Base-by-base conservation (phyloP, 2,113 vertebrate species). In the Nannobrachium achirus region DNA sequence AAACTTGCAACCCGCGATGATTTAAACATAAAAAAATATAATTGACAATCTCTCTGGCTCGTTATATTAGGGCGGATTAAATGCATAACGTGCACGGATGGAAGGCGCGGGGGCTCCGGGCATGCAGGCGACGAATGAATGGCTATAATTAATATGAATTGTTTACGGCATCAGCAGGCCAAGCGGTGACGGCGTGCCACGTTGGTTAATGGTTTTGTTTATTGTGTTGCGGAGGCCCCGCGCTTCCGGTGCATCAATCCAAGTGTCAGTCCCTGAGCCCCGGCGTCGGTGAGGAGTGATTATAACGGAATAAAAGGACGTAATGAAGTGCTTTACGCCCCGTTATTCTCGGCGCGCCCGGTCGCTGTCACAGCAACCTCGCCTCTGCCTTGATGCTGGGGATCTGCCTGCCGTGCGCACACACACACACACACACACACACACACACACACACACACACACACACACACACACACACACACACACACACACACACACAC, bases 241-340 rank as follows among this genome's bases (percentile, higher is more conserved):
- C 67, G 70, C 79, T 87, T 85, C 87, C 87, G 84, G 76, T 61
- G 84, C 86, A 92, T 90, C 87, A 90, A 91, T 89, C 89, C 83
- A 83, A 20, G 75, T 84, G 81, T 89, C 88, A 86, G 68, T 69
- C 73, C 61, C 71, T 19, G 83, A 78, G 82, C 25, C 75, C 63
- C 69, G 75, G 79, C 84, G 84, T 88, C 82, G 81, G 80, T 38
- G 63, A 85, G 78, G 88, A 86, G 81, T 86, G 84, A 92, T 92
- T 89, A 89, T 91, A 89, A 91, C 86, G 73, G 84, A 89, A 89
- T 91, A 89, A 91, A 91, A 87, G 82, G 81, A 83, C 66, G 81
- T 89, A 90, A 90, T 89, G 88, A 90, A 89, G 85, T 88, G 88
- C 90, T 89, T 89, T 86, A 88, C 87, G 81, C 89, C 86, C 85